Base-by-base conservation (phyloP, 2,888 invertebrate species). In the Allolobophora icterica region DNA sequence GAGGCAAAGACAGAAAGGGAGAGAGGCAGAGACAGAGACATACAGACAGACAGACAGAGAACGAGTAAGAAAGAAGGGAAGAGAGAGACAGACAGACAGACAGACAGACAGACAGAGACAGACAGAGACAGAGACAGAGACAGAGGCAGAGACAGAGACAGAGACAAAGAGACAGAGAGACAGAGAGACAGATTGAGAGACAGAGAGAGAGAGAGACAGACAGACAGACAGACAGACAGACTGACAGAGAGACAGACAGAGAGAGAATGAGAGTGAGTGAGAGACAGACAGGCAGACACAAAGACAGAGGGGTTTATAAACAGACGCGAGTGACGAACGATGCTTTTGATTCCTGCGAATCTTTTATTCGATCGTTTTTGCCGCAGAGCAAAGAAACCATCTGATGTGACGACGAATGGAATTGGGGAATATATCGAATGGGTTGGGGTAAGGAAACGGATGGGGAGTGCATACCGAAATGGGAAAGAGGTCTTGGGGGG, bases 201-300 rank as follows among this genome's bases (percentile, higher is more conserved):
- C 52, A 90, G 34, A 90, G 21, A 34, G 19, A 90, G 34, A 45
- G 15, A 90, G 1, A 52, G 34, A 90, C 42, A 19, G 33, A 52
- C 33, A 90, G 52, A 45, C 33, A 90, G 45, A 90, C 34, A 52
- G 58, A 71, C 52, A 58, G 58, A 30, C 34, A 90, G 35, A 90
- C 30, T 2, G 58, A 71, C 30, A 90, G 58, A 33, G 1, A 58
- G 35, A 90, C 34, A 33, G 35, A 52, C 19, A 90, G n/a, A 38
- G 40, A 40, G 13, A 90, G 40, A 90, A 33, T 21, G 33, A 90
- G n/a, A 45, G 33, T 52, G n/a, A 45, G 17, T 52, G 52, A 90
- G 30, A 90, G 52, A 38, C 33, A 38, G 45, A 89, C 11, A 38
- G 33, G 17, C 40, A 89, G n/a, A 89, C 11, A 90, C 34, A 90